These are phyloP conservation scores for Bimastos eiseni DNA, from an alignment of 2,888 invertebrate genomes.

Conservation along the genomic window DNA sequence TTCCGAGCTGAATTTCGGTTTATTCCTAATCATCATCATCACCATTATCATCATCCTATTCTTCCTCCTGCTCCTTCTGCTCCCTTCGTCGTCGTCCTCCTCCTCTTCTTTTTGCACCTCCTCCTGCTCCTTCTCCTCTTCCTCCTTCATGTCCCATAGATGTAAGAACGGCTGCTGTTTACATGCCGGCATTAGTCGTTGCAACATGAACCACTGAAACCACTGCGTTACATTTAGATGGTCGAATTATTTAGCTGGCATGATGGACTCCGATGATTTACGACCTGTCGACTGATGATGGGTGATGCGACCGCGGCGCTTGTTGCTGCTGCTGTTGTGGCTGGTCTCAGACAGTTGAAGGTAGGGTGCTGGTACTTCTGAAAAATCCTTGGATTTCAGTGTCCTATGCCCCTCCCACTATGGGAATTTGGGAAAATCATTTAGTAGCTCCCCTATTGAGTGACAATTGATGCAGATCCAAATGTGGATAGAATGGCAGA, in stretches of 20 bases:
- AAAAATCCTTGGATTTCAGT: neutral
- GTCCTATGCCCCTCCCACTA: neutral
- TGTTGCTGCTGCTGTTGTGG: neutral
- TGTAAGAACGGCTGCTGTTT: neutral
- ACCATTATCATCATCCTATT: neutral
- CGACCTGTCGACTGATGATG: neutral
- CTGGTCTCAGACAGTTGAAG: neutral
- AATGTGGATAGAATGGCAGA: too few relatives aligned
- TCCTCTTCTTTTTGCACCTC: neutral
- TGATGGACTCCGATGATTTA: neutral
- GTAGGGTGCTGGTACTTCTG: neutral
- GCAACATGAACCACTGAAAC: neutral
- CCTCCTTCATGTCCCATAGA: neutral
- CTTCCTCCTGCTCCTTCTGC: neutral
- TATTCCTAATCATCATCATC: too few relatives aligned
- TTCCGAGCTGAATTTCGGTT: too few relatives aligned
- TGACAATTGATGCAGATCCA: too few relatives aligned
- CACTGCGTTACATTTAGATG: neutral
- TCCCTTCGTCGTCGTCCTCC: neutral
- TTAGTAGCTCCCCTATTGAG: too few relatives aligned
- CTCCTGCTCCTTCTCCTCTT: neutral
- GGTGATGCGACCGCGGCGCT: neutral
- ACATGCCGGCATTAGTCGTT: too few relatives aligned
- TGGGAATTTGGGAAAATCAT: too few relatives aligned
- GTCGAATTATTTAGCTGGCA: neutral